Evolutionary conservation across 1,140 invertebrate genomes (phyloP), one percentile per base, ranked within the genome.

Genomic region (Nomia melanderi): DNA sequence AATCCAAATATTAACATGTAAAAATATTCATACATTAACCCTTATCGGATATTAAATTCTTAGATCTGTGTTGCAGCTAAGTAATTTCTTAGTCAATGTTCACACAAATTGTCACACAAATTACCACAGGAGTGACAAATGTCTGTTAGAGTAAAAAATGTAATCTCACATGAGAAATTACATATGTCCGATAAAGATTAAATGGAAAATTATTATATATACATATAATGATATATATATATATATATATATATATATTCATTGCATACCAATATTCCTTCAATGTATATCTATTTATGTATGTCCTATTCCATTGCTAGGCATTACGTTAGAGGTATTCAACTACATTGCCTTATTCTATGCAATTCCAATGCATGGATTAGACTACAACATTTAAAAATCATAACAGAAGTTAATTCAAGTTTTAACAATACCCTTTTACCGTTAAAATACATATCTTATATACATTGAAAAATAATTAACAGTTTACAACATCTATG

Each of bases 391-490:
- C 23, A 36, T 62, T 41, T 3, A 17, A 25, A 65, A 23, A 20
- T 9, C 12, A 23, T n/a, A 65, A 66, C 27, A 56, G 3, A 64
- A 57, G 11, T 14, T 17, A 74, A 27, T 44, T n/a, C 7, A 66
- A 20, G 31, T 44, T 25, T 56, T 14, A 66, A 56, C 72, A 9
- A 64, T 73, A 39, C 31, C 33, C 31, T 41, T 74, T 66, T 0
- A 27, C 25, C 20, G 25, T 29, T 29, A n/a, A 54, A 31, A 23
- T 17, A 25, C 63, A 20, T 57, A 41, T 39, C n/a, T n/a, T 25
- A 62, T n/a, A 14, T 27, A 44, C 9, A 69, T 25, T 47, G 12
- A 36, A 60, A 66, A 77, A 39, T 39, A 66, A 77, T n/a, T 27
- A 62, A n/a, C 25, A 36, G 9, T 57, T 54, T 23, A 39, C 8